Evolutionary conservation across 2,113 vertebrate genomes (phyloP).

Genomic region (Lophochroa leadbeateri): DNA sequence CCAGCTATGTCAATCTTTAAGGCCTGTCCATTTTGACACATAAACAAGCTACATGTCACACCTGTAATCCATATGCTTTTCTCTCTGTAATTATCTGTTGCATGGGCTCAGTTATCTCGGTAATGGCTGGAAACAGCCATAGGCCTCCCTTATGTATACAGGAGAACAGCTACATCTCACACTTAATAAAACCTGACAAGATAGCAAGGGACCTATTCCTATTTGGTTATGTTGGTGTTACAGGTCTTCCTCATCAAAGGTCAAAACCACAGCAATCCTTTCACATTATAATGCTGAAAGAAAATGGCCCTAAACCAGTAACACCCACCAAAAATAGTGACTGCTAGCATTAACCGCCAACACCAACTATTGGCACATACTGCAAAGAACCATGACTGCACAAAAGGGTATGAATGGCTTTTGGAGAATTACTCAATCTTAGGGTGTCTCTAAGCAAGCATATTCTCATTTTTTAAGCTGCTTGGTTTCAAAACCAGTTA

Average conservation of each 20-base stretch:
- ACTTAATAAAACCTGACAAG: background rate
- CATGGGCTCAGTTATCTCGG: background rate
- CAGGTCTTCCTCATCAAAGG: background rate
- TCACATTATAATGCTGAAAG: background rate
- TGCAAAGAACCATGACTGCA: background rate
- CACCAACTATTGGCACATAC: background rate
- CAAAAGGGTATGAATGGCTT: background rate
- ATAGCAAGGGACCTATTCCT: background rate
- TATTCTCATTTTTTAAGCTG: background rate
- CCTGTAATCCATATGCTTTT: background rate
- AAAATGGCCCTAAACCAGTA: background rate
- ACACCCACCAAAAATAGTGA: background rate
- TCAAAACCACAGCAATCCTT: background rate
- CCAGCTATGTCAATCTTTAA: background rate
- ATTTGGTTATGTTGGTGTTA: too few species aligned
- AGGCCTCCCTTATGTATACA: background rate
- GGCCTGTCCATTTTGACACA: background rate
- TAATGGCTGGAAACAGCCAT: background rate
- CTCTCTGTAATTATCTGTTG: background rate
- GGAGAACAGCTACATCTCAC: background rate
- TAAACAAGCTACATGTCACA: background rate
- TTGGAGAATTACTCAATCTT: background rate
- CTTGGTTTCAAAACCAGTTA: background rate
- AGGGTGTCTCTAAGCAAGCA: background rate
- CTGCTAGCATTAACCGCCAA: background rate